These are phyloP conservation scores for Sebastes nivosus DNA, from an alignment of 2,797 vertebrate genomes.

Conservation along the genomic window DNA sequence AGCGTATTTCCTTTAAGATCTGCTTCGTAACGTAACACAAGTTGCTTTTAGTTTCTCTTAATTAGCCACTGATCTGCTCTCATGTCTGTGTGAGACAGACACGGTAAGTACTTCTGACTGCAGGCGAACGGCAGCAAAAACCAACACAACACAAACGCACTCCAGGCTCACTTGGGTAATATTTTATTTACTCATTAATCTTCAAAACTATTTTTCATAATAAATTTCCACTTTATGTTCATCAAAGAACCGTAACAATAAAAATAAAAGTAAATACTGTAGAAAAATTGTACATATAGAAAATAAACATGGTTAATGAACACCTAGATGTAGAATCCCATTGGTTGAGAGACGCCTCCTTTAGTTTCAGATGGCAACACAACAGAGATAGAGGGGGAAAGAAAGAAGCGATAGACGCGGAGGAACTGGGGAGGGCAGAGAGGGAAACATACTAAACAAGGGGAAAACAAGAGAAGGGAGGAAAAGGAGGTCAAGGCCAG, in stretches of 20 bases:
- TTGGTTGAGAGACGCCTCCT: slow-evolving; percentile 73
- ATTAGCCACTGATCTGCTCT: slow-evolving; percentile 20
- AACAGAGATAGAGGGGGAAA: slow-evolving; percentile 65
- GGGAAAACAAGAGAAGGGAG: slow-evolving; percentile 31
- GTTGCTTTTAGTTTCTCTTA: slow-evolving; percentile 5
- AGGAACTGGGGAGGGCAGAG: slow-evolving; percentile 13
- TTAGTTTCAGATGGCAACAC: slow-evolving; percentile 71
- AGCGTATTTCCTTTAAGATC: background rate
- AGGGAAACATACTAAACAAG: slow-evolving; percentile 43
- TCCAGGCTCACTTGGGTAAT: slow-evolving; percentile 82
- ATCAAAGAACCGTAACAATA: slow-evolving; percentile 90
- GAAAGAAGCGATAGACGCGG: slow-evolving; percentile 50
- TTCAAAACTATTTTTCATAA: slow-evolving; percentile 91
- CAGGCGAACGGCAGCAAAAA: background rate
- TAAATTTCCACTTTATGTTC: slow-evolving; percentile 89
- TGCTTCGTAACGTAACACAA: background rate
- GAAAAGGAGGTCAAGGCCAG: slow-evolving; percentile 59
- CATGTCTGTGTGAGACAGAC: background rate
- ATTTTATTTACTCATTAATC: slow-evolving; percentile 90
- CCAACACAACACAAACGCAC: slow-evolving; percentile 54
- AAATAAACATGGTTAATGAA: slow-evolving; percentile 87
- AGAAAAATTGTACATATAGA: slow-evolving; percentile 90
- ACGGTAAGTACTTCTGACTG: background rate
- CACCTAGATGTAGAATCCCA: slow-evolving; percentile 79
- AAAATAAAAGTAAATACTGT: slow-evolving; percentile 90